A percentile compares a stretch with the other conserved stretches of the same genome.
These are phyloP conservation scores for Chironomus tepperi DNA, from an alignment of 1,140 invertebrate species.

Conservation along the genomic window DNA sequence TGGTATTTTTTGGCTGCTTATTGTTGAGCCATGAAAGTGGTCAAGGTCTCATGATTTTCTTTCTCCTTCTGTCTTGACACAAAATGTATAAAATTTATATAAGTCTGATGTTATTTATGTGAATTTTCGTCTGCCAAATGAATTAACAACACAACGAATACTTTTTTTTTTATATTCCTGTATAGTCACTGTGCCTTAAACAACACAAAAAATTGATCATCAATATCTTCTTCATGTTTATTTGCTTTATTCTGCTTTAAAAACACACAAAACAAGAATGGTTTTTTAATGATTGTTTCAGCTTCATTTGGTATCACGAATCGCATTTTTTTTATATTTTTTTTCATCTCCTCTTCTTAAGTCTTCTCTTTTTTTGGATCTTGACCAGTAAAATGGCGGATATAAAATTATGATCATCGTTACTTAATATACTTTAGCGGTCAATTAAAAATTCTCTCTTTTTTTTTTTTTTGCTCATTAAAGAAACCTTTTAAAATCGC, in stretches of 20 bases:
- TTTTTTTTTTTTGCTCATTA: background rate
- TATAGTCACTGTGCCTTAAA: too few species aligned
- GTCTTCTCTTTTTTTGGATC: background rate
- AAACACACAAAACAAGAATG: constrained; percentile 1
- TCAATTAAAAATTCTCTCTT: background rate
- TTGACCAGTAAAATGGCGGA: background rate
- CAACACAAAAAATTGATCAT: too few species aligned
- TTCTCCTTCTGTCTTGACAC: background rate
- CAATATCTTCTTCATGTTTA: background rate
- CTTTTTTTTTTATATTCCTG: background rate
- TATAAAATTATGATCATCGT: background rate
- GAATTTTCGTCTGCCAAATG: background rate
- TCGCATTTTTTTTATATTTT: background rate
- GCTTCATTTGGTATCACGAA: constrained; percentile 10
- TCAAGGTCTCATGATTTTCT: constrained; percentile 20
- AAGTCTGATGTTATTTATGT: constrained; percentile 1
- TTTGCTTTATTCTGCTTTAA: background rate
- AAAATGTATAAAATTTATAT: background rate
- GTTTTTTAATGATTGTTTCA: constrained; percentile 13
- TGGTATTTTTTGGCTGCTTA: background rate
- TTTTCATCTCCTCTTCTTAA: background rate
- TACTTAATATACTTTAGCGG: too few species aligned
- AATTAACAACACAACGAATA: background rate
- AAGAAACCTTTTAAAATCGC: background rate
- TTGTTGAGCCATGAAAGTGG: constrained; percentile 11